A percentile compares a stretch with the other conserved stretches of the same genome.
phyloP scores from a whole-genome alignment of 2,888 invertebrate species.

The Metalampra italica region DNA sequence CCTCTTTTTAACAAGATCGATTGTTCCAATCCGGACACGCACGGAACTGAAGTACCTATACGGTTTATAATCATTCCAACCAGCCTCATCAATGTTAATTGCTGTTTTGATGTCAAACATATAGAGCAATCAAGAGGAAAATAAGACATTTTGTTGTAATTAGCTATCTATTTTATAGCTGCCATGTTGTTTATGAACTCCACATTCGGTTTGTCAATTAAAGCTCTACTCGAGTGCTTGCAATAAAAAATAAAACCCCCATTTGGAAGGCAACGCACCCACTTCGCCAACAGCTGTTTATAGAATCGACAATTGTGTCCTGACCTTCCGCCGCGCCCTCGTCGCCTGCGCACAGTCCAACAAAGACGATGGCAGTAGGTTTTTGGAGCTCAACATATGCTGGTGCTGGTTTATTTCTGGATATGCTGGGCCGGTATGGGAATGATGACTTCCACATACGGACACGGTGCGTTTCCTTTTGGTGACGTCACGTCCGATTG shows the following conservation, averaged over 20 bases:
- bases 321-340: conserved; percentile 25
- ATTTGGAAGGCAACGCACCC: conserved; percentile 48
- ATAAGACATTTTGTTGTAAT: too few species aligned
- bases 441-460: conserved; percentile 64
- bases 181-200: conserved; percentile 14
- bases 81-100: too few species aligned
- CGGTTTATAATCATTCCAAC: too few species aligned
- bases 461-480: conserved; percentile 60
- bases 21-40: too few species aligned
- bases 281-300: conserved; percentile 69
- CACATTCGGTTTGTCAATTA: conserved; percentile 12
- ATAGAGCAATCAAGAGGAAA: too few species aligned
- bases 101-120: too few species aligned
- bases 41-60: too few species aligned
- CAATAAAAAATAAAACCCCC: conserved; percentile 39
- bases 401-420: conserved; percentile 57
- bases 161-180: conserved; percentile 3
- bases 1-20: too few species aligned
- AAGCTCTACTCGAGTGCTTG: conserved; percentile 24
- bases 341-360: neutral
- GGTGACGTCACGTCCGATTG: conserved; percentile 61
- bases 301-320: conserved; percentile 46
- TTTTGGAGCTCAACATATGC: conserved; percentile 21
- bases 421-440: conserved; percentile 56
- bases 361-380: conserved; percentile 4